Evolutionary conservation across 2,888 invertebrate genomes (phyloP).

Genomic region (Phyllotreta cruciferae): DNA sequence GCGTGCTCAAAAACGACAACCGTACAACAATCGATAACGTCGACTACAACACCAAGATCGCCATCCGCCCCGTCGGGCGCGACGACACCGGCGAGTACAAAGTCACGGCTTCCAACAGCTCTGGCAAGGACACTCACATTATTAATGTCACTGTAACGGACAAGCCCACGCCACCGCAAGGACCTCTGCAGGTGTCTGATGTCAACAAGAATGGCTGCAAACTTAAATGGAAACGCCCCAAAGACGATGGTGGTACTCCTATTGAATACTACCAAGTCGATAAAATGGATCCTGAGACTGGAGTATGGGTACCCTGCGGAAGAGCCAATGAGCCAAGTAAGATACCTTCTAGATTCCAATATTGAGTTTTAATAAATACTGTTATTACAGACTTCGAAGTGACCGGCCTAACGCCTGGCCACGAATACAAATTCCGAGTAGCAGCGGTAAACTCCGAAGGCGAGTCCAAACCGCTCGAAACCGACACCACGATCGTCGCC

Average conservation of each 20-base stretch:
- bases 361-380: slow-evolving; percentile 14
- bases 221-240: slow-evolving; percentile 94
- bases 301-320: slow-evolving; percentile 88
- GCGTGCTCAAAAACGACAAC: slow-evolving; percentile 72
- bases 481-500: slow-evolving; percentile 85
- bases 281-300: slow-evolving; percentile 89
- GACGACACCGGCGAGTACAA: slow-evolving; percentile 88
- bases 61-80: slow-evolving; percentile 79
- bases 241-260: slow-evolving; percentile 93
- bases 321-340: slow-evolving; percentile 81
- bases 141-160: slow-evolving; percentile 86
- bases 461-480: slow-evolving; percentile 90
- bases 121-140: slow-evolving; percentile 84
- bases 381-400: slow-evolving; percentile 72
- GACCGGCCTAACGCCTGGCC: slow-evolving; percentile 84
- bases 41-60: slow-evolving; percentile 87
- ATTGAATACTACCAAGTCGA: slow-evolving; percentile 97
- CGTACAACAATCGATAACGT: slow-evolving; percentile 82
- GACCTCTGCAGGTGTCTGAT: slow-evolving; percentile 87
- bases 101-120: slow-evolving; percentile 84
- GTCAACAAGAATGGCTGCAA: slow-evolving; percentile 93
- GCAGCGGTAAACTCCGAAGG: slow-evolving; percentile 96
- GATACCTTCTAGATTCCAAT: slow-evolving; percentile 41
- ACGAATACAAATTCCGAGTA: slow-evolving; percentile 96
- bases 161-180: slow-evolving; percentile 87